phyloP scores from a whole-genome alignment of 2,888 invertebrate genomes.

The Sepioteuthis lessoniana region DNA sequence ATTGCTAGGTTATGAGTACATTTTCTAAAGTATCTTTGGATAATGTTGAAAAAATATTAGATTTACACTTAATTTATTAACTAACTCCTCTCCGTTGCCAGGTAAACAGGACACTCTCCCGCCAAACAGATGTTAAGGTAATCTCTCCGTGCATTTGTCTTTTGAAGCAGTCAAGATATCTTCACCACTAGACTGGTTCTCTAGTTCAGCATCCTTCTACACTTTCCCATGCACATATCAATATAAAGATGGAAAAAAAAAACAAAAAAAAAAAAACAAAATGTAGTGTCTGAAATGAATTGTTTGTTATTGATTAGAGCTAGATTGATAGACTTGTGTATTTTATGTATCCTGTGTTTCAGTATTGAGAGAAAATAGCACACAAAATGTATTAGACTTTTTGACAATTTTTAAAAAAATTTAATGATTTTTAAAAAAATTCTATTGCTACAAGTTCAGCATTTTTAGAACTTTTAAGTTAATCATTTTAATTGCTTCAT shows the following conservation, averaged over 20 bases:
- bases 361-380: background rate
- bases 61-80: conserved; percentile 37
- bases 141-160: conserved; percentile 47
- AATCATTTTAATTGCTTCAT: too few species aligned
- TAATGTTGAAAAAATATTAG: conserved; percentile 41
- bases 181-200: conserved; percentile 43
- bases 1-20: background rate
- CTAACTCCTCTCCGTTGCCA: conserved; percentile 46
- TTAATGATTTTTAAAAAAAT: too few species aligned
- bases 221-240: conserved; percentile 46
- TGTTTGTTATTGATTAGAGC: background rate
- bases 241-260: background rate
- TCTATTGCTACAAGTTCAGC: background rate
- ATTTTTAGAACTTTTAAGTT: background rate
- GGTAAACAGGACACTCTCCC: conserved; percentile 46
- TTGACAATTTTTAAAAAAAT: background rate
- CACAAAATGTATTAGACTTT: background rate
- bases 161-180: conserved; percentile 41
- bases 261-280: background rate
- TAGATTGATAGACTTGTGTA: background rate
- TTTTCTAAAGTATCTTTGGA: conserved; percentile 40
- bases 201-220: conserved; percentile 46
- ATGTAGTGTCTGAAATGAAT: conserved; percentile 33
- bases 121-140: conserved; percentile 47
- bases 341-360: background rate